Base-by-base conservation (phyloP, 1,140 invertebrate species). In the Probaryconus sp. region DNA sequence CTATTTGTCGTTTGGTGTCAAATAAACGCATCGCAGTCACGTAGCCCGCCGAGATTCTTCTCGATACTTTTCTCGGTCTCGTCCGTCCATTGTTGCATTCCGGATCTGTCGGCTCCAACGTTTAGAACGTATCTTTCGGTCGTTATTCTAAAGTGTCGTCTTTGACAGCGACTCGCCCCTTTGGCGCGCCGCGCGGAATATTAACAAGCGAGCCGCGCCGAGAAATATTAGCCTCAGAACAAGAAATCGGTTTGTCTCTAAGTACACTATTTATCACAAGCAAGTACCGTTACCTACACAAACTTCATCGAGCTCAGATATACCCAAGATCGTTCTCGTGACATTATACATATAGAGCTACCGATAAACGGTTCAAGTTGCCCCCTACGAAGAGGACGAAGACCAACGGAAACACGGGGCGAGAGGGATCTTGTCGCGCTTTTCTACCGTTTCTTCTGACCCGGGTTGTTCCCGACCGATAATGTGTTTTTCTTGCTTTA, bases 1-100 rank as follows among this genome's bases (percentile, higher is more conserved):
- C 83, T 82, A 85, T 87, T 85, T 83, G 84, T 87, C 84, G 81
- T 58, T 81, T 75, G 79, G 79, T 86, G 84, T 87, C 85, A 87
- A 87, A 87, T 87, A 87, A 87, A 64, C 38, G 55, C 51, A 47
- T 55, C 48, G 37, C 37, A 78, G 83, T 81, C 81, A 83, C 83
- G 82, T 80, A 78, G 64, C 68, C 69, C 65, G 67, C 73, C 67
- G 68, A n/a, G n/a, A 71, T 71, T 71, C 42, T 55, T 73, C 53
- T 61, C 71, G 53, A 72, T 73, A 75, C 56, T 73, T 48, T 51
- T 35, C 20, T 38, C 48, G 5, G 47, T 31, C 9, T 48, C 40
- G 37, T 31, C 63, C 37, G 55, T 45, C 56, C 55, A 35, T 65
- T 42, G 70, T 67, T 48, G 47, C 61, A 56, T 70, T 61, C 50